Conservation (phyloP, 2,888 invertebrate genomes). For the Auanema sp. region DNA sequence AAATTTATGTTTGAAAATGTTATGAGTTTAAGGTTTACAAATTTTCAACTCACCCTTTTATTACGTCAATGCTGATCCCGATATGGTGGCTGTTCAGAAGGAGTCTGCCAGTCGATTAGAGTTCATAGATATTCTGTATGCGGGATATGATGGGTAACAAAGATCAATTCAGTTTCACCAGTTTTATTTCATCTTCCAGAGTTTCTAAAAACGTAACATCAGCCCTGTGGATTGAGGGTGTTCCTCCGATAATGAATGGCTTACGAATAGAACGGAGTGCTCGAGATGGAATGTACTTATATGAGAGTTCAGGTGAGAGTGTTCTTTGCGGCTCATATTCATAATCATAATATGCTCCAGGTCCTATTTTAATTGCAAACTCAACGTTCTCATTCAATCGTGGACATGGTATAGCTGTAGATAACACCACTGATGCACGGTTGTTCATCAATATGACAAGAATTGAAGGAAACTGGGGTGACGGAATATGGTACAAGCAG, state of each 20-base stretch:
- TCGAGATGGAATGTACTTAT: conserved; percentile 88
- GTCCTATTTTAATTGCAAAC: conserved; percentile 80
- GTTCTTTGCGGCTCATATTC: background rate
- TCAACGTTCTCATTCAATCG: conserved; percentile 81
- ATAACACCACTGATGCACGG: conserved; percentile 72
- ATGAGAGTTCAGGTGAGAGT: conserved; percentile 70
- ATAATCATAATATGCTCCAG: conserved; percentile 66
- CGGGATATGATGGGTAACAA: conserved; percentile 71
- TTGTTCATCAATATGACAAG: conserved; percentile 78
- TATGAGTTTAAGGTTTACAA: conserved; percentile 43
- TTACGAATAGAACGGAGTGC: conserved; percentile 84
- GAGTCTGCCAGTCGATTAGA: conserved; percentile 80
- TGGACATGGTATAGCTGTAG: conserved; percentile 67
- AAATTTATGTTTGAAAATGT: background rate
- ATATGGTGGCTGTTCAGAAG: conserved; percentile 56
- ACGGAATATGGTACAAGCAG: conserved; percentile 78
- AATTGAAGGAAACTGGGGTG: conserved; percentile 83
- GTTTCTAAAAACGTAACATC: conserved; percentile 72
- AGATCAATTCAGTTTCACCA: background rate
- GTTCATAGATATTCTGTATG: conserved; percentile 75
- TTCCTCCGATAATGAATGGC: conserved; percentile 84
- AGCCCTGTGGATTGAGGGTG: conserved; percentile 83
- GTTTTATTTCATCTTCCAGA: conserved; percentile 69
- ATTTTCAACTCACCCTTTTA: conserved; percentile 59
- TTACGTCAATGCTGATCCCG: conserved; percentile 59